phyloP scores from a whole-genome alignment of 2,113 vertebrate species.

The Sapayoa aenigma region DNA sequence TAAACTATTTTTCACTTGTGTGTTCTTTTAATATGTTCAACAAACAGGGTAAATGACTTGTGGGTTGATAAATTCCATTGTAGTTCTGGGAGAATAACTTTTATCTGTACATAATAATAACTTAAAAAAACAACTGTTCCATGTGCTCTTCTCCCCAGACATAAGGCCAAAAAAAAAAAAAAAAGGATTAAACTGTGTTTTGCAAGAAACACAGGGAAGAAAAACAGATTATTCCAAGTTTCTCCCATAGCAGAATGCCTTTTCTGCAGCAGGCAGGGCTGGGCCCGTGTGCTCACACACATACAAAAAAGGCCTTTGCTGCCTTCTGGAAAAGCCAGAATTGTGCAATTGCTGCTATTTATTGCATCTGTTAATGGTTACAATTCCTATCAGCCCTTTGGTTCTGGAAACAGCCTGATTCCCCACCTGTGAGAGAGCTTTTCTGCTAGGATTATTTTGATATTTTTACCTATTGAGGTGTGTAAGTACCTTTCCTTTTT shows the following conservation, averaged over 20 bases:
- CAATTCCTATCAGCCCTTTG: background rate
- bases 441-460: background rate
- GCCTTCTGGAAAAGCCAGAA: background rate
- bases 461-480: background rate
- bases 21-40: background rate
- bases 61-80: background rate
- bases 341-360: background rate
- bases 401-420: background rate
- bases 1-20: background rate
- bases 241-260: background rate
- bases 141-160: background rate
- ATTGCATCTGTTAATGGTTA: background rate
- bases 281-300: background rate
- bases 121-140: accelerated
- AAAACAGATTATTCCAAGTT: background rate
- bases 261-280: background rate
- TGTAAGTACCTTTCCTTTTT: background rate
- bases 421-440: accelerated
- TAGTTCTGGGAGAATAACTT: background rate
- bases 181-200: background rate
- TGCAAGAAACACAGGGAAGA: background rate
- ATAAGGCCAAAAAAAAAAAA: accelerated
- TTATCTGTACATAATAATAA: background rate
- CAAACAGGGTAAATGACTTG: background rate
- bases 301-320: background rate